These are phyloP conservation scores for Trachemys scripta DNA, from an alignment of 2,113 vertebrate species.

Conservation along the genomic window DNA sequence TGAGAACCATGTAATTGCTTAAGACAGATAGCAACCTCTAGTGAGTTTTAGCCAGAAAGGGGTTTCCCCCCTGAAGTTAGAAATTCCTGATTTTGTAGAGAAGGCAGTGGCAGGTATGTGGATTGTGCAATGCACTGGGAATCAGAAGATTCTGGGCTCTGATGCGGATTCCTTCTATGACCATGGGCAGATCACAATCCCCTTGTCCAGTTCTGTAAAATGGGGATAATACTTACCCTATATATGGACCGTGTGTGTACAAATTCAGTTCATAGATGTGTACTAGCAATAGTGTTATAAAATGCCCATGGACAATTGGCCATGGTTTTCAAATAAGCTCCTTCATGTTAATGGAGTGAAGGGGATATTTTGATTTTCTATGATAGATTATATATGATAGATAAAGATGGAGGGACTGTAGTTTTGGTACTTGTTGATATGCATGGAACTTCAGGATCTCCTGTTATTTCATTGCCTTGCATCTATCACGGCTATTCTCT, in stretches of 20 bases:
- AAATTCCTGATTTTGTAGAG: neutral
- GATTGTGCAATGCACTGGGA: neutral
- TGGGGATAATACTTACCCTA: neutral
- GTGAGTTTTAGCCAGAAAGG: neutral
- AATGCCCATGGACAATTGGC: neutral
- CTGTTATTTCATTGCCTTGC: conserved; percentile 56
- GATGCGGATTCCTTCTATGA: rapidly evolving
- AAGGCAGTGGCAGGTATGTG: neutral
- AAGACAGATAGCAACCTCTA: neutral
- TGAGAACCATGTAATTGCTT: neutral
- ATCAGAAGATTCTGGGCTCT: neutral
- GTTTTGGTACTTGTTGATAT: conserved; percentile 65
- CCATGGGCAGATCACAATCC: neutral
- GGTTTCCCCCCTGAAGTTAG: neutral
- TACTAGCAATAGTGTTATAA: neutral
- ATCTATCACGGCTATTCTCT: conserved; percentile 73
- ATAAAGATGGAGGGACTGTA: conserved; percentile 42
- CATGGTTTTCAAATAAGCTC: neutral
- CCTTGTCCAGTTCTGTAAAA: neutral
- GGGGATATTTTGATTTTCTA: neutral
- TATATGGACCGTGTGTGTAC: neutral
- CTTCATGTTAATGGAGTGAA: neutral
- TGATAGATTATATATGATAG: conserved; percentile 41
- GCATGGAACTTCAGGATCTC: conserved; percentile 66
- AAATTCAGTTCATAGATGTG: neutral